Conservation (phyloP, 2,113 vertebrate species). For the Stigmatopora nigra region DNA sequence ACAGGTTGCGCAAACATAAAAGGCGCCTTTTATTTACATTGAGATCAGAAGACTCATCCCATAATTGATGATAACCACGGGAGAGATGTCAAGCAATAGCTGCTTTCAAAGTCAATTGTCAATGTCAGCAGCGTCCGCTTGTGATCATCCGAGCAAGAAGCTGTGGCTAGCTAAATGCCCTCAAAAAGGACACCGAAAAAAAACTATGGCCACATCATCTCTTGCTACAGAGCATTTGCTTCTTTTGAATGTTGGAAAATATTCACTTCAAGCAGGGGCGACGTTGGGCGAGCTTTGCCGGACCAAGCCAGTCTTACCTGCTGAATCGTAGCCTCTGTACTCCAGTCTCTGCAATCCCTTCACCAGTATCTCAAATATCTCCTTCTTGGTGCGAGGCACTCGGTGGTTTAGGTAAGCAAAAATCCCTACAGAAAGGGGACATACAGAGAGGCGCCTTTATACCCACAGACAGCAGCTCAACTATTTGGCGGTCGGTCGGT, state of each 20-base stretch:
- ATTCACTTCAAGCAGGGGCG: not conserved
- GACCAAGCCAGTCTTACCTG: slow-evolving; percentile 77
- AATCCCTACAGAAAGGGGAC: slow-evolving; percentile 73
- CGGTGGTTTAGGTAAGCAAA: slow-evolving; percentile 96
- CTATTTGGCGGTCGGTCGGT: slow-evolving; percentile 3
- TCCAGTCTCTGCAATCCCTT: slow-evolving; percentile 91
- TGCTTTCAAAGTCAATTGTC: not conserved
- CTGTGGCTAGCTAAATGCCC: too few species aligned
- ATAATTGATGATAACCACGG: not conserved
- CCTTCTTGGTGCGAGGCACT: slow-evolving; percentile 86
- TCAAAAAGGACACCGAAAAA: too few species aligned
- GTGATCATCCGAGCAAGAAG: not conserved
- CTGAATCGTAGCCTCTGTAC: slow-evolving; percentile 97
- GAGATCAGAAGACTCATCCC: slow-evolving; percentile 2
- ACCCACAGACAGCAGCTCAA: not conserved
- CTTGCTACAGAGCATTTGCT: too few species aligned
- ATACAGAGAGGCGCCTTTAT: slow-evolving; percentile 18
- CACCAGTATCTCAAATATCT: slow-evolving; percentile 88
- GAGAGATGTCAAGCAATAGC: not conserved
- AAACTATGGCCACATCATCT: too few species aligned
- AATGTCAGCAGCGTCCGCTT: not conserved
- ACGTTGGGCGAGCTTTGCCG: slow-evolving; percentile 6
- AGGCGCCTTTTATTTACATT: not conserved
- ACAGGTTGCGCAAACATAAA: slow-evolving; percentile 40
- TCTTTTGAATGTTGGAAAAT: not conserved